Evolutionary conservation across 23 tunicate genomes (phyloP), one percentile per base, ranked within the genome.

Genomic region (Clavelina lepadiformis): DNA sequence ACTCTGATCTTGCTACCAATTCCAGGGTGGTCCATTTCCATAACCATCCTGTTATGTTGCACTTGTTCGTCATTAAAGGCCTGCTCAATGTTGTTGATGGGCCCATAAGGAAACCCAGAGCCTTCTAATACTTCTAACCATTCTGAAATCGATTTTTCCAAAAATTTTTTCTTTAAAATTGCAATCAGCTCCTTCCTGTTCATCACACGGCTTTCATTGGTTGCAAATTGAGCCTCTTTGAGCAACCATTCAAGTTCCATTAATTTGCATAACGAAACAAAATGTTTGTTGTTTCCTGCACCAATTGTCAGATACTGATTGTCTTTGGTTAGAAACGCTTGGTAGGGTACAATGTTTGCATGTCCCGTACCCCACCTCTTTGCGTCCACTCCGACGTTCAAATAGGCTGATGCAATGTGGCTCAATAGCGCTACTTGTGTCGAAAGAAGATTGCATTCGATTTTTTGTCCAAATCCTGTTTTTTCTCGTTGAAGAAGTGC

Each of bases 321-420:
- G 71, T 94, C 95, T 46, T 94, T 94, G 21, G 99, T 87, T 76
- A 69, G 34, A 34, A 94, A 94, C 1, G 99, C 76, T 76, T 94
- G 99, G 65, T 94, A 94, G 6, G 99, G 99, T 26, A 94, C 99
- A 35, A 94, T 78, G 32, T 67, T 81, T 6, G 91, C 69, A 76
- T 94, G 99, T 1, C 77, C 99, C 3, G 99, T 94, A 23, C 99
- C 99, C 83, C 79, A 80, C 21, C 99, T 56, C 41, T 75, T 74
- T 4, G 80, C 85, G 44, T 86, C 99, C 13, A 80, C 60, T 5
- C 81, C 91, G 24, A 77, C 64, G 54, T 89, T 94, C 19, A 94
- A 41, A 54, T 75, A 94, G 65, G 30, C 75, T 3, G 95, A 76
- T 5, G 91, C 91, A 46, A 94, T 71, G 59, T 94, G 95, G 29